Conservation (phyloP, 2,888 invertebrate species). For the Lagria hirta region DNA sequence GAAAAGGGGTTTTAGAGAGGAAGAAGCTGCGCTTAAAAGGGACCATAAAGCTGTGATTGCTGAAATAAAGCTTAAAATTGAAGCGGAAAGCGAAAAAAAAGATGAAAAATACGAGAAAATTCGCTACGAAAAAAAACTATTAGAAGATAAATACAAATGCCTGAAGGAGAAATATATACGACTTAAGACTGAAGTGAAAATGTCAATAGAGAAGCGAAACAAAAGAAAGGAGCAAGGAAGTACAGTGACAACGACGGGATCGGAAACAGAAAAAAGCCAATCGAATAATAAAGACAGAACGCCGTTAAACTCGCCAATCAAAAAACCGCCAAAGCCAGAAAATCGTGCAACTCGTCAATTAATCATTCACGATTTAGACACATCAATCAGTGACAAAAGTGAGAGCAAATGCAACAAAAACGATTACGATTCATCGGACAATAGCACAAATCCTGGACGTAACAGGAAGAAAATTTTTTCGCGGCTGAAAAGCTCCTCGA, state of each 20-base stretch:
- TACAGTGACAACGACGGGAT: conserved; percentile 63
- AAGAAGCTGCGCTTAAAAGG: conserved; percentile 68
- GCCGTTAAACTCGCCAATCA: conserved; percentile 36
- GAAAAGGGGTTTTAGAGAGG: conserved; percentile 65
- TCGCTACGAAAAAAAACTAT: conserved; percentile 67
- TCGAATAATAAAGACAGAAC: conserved; percentile 61
- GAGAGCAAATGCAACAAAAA: conserved; percentile 49
- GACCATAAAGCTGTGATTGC: conserved; percentile 68
- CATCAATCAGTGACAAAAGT: conserved; percentile 55
- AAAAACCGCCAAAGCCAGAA: conserved; percentile 48
- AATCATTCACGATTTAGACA: conserved; percentile 52
- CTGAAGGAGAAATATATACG: conserved; percentile 80
- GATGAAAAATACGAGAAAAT: conserved; percentile 62
- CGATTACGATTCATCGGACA: conserved; percentile 58
- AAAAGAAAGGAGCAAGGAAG: conserved; percentile 64
- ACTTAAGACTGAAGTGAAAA: conserved; percentile 77
- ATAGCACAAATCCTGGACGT: conserved; percentile 56
- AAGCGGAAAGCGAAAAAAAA: conserved; percentile 55
- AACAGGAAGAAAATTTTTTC: conserved; percentile 69
- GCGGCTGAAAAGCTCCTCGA: conserved; percentile 69
- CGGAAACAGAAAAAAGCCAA: conserved; percentile 77
- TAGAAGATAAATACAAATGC: conserved; percentile 77
- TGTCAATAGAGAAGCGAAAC: conserved; percentile 74
- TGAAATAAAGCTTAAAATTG: conserved; percentile 64
- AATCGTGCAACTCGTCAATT: conserved; percentile 46